Base-by-base conservation (phyloP, 1,140 invertebrate genomes). In the Neodiprion virginianus region DNA sequence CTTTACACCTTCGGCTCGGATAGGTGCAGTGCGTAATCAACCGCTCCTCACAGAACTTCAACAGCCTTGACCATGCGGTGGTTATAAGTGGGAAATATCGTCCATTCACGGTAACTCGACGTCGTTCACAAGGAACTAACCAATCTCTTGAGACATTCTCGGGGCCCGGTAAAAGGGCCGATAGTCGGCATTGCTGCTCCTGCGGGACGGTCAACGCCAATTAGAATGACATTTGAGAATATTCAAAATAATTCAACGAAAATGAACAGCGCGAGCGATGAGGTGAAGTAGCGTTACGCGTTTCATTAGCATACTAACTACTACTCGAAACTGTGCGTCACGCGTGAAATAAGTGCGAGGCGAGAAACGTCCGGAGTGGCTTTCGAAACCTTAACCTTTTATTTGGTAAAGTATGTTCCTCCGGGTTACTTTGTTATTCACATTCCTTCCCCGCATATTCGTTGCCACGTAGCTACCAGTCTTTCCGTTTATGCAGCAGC, bases 231-330 rank as follows among this genome's bases (percentile, higher is more conserved):
- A 79, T 85, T 83, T 77, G 82, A 75, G 50, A 82, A 85, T 84
- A 84, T 86, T 85, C 82, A 74, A 84, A 84, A 85, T 84, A 86
- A 86, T 85, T 85, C 82, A 84, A 75, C 74, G 10, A 14, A 53
- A 53, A 53, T 53, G 50, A 53, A 53, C 10, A 53, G 72, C 80
- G 76, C 79, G 75, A 76, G 66, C 69, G 71, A 75, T 73, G 77
- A 77, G 74, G 74, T 73, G 76, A 69, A 77, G 75, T 72, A 76
- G 74, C 77, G 69, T 77, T 79, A 77, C 79, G 81, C 77, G 10
- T 73, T 81, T 81, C 82, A 87, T 88, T 88, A 88, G 85, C 86
- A 88, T 88, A 85, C 86, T 87, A 87, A 87, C 86, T 83, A 85
- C 83, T 81, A 78, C 67, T 78, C 81, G 76, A 79, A 80, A 83